phyloP scores from a whole-genome alignment of 2,888 invertebrate species.

The Caenorhabditis parvicauda region DNA sequence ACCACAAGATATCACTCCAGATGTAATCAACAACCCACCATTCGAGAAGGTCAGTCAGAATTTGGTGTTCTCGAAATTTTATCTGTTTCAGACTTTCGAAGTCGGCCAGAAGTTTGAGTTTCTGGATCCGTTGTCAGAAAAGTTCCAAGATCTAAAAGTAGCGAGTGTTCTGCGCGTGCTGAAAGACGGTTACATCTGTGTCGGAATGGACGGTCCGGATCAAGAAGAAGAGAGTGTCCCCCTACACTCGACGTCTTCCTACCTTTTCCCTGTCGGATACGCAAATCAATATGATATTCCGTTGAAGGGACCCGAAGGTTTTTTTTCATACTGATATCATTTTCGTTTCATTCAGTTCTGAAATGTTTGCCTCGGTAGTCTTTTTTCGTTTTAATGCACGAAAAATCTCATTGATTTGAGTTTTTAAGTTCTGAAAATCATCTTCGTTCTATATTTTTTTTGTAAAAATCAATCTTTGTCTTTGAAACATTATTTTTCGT shows the following conservation, averaged over 20 bases:
- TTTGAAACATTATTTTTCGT: no score
- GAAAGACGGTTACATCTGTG: conserved; percentile 86
- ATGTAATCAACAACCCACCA: background rate
- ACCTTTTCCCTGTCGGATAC: conserved; percentile 92
- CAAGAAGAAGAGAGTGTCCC: conserved; percentile 79
- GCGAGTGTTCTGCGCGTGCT: conserved; percentile 85
- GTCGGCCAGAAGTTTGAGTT: conserved; percentile 94
- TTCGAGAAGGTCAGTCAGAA: background rate
- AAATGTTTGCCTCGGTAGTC: background rate
- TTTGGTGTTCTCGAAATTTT: background rate
- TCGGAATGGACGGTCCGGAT: conserved; percentile 83
- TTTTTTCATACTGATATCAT: conserved; percentile 3
- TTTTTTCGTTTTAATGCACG: no score
- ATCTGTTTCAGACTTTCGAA: conserved; percentile 48
- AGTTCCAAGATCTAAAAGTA: conserved; percentile 78
- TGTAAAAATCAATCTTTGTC: no score
- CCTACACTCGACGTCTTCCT: conserved; percentile 88
- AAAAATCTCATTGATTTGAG: no score
- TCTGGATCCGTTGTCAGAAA: conserved; percentile 90
- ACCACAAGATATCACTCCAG: conserved; percentile 7
- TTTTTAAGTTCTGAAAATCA: no score
- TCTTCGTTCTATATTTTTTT: no score
- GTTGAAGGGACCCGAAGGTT: conserved; percentile 80
- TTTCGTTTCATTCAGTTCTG: no score
- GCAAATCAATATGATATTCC: conserved; percentile 80